Conservation (phyloP, 2,888 invertebrate genomes). For the Hyalella azteca region DNA sequence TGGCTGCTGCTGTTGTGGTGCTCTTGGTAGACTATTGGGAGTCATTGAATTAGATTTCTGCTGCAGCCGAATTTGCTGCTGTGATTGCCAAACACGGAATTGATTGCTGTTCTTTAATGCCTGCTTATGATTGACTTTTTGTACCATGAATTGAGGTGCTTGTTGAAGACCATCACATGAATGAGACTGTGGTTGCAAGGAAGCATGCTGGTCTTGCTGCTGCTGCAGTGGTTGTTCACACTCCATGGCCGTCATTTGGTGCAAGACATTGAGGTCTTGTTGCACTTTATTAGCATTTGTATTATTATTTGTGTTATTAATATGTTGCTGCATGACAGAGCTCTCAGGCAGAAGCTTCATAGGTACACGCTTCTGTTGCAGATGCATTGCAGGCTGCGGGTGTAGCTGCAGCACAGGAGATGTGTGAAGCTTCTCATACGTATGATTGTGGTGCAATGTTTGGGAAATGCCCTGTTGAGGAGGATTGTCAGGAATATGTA, state of each 20-base stretch:
- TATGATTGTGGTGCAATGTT: not conserved
- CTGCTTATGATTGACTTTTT: not conserved
- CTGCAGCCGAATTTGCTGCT: not conserved
- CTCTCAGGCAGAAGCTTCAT: not conserved
- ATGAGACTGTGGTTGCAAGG: not conserved
- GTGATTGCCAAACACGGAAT: not conserved
- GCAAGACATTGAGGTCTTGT: constrained; percentile 1
- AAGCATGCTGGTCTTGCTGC: constrained; percentile 31
- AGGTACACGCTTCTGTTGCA: not conserved
- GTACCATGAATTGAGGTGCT: not conserved
- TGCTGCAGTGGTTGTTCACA: not conserved
- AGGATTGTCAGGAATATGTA: not conserved
- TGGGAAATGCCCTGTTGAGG: not conserved
- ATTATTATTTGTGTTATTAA: not conserved
- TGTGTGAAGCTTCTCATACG: constrained; percentile 23
- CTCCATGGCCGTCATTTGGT: not conserved
- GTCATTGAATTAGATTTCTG: not conserved
- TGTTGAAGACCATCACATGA: not conserved
- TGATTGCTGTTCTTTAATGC: not conserved
- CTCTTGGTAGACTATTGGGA: not conserved
- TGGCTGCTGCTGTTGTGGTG: not conserved
- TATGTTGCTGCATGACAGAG: not conserved
- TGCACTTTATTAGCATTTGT: not conserved
- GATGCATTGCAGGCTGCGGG: not conserved
- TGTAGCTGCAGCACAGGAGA: not conserved